These are phyloP conservation scores for Nipponia nippon DNA, from an alignment of 2,113 vertebrate genomes.

Conservation along the genomic window DNA sequence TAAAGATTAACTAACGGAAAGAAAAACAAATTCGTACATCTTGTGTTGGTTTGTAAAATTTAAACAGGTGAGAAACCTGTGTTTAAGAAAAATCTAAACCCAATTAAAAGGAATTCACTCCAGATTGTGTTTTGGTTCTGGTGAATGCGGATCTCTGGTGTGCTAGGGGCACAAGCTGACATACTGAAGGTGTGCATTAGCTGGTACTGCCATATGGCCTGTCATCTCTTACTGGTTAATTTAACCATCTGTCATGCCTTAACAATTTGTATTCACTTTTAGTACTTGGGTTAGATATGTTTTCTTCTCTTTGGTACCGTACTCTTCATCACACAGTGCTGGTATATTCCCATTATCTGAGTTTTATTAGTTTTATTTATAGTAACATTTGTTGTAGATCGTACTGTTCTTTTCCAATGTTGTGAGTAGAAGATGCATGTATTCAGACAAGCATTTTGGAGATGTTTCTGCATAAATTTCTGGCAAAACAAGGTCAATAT, in stretches of 20 bases:
- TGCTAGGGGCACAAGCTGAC: not conserved
- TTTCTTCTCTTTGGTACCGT: not conserved
- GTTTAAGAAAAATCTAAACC: not conserved
- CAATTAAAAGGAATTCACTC: not conserved
- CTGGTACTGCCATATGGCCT: slow-evolving; percentile 43
- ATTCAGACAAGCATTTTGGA: not conserved
- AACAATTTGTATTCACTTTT: not conserved
- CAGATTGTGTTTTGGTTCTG: not conserved
- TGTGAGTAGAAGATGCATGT: not conserved
- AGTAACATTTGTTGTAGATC: not conserved
- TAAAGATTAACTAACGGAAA: too few relatives aligned
- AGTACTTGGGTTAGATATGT: not conserved
- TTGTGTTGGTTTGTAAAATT: not conserved
- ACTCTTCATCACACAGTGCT: not conserved
- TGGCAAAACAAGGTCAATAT: not conserved
- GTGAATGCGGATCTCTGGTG: not conserved
- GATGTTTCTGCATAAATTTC: not conserved
- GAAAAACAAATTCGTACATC: not conserved
- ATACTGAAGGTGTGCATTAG: slow-evolving; percentile 22
- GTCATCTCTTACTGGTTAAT: slow-evolving; percentile 25
- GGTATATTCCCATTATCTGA: not conserved
- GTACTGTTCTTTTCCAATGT: fast-evolving
- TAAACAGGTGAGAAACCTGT: not conserved
- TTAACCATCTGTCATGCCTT: slow-evolving; percentile 56
- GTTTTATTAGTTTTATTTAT: not conserved